Evolutionary conservation across 2,113 vertebrate species (phyloP), one percentile per base, ranked within the genome.

Genomic region (Cebus imitator): DNA sequence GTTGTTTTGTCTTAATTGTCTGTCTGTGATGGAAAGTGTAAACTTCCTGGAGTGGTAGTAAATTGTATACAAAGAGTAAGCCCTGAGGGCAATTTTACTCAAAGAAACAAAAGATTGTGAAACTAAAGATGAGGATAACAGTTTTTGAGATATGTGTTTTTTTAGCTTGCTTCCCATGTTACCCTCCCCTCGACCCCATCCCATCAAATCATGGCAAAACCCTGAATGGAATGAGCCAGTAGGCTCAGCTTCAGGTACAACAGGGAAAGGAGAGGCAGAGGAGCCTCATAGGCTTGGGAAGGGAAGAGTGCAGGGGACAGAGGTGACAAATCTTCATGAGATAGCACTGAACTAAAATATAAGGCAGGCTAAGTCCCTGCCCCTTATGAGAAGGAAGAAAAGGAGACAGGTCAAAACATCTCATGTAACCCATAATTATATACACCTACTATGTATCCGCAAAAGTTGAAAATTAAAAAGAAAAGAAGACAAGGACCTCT

Each of bases 151-250:
- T 6, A 6, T 52, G 32, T 76, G 35, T 84, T 25, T 52, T 43
- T 82, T 64, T 75, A 81, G 21, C 70, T 61, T 94, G 40, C 50
- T 90, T 70, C 52, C 45, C 82, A 7, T 64, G 43, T 52, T 91
- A 35, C 35, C 78, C 17, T 35, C 4, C 73, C 82, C 40, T 52
- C 5, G 5, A 68, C 66, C 30, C 14, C 30, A 35, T 35, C 66
- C 66, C 30, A n/a, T 87, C 6, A 37, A 37, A 40, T 76, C 57
- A 92, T 4, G 8, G 32, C 64, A 73, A 87, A 75, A 52, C 11
- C 3, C 1, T 37, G 58, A 16, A 27, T 55, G 40, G 23, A 5
- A 27, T 70, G 37, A 48, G 10, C 35, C n/a, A 35, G 17, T 16
- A 13, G 84, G 8, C 35, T 72, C 1, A 0, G 30, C 37, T 5